Evolutionary conservation across 2,113 vertebrate genomes (phyloP).

Genomic region (Puma concolor): DNA sequence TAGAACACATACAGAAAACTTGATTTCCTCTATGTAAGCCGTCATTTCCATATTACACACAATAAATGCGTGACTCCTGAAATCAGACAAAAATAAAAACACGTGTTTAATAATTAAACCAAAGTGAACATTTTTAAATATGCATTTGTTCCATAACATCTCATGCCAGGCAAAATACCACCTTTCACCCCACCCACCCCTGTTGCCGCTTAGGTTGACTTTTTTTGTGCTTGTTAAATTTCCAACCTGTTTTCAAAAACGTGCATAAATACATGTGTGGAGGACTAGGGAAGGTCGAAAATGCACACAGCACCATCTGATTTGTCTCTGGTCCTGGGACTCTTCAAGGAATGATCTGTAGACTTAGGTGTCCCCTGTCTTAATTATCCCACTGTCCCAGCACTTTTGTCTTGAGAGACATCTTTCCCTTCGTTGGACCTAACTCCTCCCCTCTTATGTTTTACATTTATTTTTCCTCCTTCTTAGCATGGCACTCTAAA

Average conservation of each 20-base stretch:
- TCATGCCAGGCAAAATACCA: not conserved
- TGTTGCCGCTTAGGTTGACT: not conserved
- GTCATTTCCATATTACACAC: not conserved
- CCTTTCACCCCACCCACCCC: not conserved
- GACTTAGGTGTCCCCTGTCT: not conserved
- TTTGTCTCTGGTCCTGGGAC: not conserved
- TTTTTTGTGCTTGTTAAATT: not conserved
- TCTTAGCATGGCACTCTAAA: not conserved
- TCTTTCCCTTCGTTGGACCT: not conserved
- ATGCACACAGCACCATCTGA: not conserved
- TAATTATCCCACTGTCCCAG: not conserved
- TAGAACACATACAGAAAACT: not conserved
- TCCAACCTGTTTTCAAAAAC: not conserved
- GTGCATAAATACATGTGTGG: not conserved
- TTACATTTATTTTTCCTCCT: not conserved
- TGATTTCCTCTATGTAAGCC: not conserved
- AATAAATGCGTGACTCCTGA: not conserved
- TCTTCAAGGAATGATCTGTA: not conserved
- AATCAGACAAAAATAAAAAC: slow-evolving; percentile 18
- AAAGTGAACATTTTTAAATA: not conserved
- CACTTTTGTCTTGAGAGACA: not conserved
- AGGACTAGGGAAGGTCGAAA: not conserved
- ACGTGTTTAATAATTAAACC: not conserved
- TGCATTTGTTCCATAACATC: not conserved
- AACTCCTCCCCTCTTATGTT: not conserved